These are phyloP conservation scores for Teleogryllus oceanicus DNA, from an alignment of 2,888 invertebrate species.

Conservation along the genomic window DNA sequence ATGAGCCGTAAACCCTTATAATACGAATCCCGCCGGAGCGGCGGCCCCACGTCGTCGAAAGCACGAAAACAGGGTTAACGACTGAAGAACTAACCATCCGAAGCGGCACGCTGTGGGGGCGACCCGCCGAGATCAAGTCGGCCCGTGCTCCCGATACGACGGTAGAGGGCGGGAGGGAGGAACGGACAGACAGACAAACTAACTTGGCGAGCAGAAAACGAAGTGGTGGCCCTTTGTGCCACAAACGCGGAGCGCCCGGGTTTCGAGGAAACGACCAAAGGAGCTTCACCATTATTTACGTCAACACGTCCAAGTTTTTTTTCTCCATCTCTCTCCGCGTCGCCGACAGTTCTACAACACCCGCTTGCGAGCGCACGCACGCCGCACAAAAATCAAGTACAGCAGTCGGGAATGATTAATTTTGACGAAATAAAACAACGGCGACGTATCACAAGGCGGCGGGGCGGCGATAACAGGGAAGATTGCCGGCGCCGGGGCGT, in stretches of 20 bases:
- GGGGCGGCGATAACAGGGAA: neutral
- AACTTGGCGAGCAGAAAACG: too few species aligned
- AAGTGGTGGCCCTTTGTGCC: too few species aligned
- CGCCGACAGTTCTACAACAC: constrained; percentile 1
- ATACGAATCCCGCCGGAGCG: neutral
- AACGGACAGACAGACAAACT: too few species aligned
- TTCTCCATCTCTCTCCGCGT: neutral
- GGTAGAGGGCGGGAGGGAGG: too few species aligned
- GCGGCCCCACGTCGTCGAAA: neutral
- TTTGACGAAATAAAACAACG: neutral
- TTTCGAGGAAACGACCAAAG: neutral
- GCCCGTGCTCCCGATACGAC: too few species aligned
- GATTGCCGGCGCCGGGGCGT: neutral
- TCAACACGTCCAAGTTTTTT: neutral
- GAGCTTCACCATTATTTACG: neutral
- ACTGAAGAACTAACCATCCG: neutral
- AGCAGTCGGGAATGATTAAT: neutral
- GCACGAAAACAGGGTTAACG: constrained; percentile 6
- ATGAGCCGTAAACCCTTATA: neutral
- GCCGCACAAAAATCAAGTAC: neutral
- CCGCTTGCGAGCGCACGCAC: neutral
- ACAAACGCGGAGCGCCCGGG: too few species aligned
- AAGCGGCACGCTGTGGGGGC: too few species aligned
- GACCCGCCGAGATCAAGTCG: too few species aligned
- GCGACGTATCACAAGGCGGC: neutral